Evolutionary conservation across 2,797 vertebrate genomes (phyloP).

Genomic region (Cuculus canorus): DNA sequence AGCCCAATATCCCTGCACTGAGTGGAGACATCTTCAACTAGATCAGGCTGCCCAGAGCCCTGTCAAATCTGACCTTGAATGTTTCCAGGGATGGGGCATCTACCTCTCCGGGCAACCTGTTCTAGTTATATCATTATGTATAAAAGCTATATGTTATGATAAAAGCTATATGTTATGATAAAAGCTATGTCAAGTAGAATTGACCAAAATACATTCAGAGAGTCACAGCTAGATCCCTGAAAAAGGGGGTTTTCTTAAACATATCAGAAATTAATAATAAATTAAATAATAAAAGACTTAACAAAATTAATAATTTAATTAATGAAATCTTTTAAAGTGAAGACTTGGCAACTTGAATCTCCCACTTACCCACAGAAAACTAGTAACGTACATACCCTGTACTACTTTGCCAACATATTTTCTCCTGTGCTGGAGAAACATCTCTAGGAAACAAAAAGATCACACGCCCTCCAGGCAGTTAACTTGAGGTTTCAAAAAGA

Average conservation of each 20-base stretch:
- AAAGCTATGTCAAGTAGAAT: not conserved
- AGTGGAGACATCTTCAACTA: not conserved
- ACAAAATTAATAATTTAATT: too few relatives aligned
- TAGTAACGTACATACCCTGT: not conserved
- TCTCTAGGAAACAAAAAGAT: not conserved
- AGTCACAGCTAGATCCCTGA: not conserved
- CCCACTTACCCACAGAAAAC: not conserved
- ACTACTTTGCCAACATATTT: not conserved
- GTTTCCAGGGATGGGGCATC: not conserved
- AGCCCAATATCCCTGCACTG: not conserved
- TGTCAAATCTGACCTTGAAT: accelerated
- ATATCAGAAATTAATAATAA: too few relatives aligned
- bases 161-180: too few relatives aligned
- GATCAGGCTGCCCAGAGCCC: not conserved
- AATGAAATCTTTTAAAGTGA: not conserved
- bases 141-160: too few relatives aligned
- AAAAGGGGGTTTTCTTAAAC: not conserved
- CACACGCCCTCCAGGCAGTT: not conserved
- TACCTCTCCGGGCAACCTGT: not conserved
- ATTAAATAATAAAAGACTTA: too few relatives aligned
- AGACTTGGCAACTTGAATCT: not conserved
- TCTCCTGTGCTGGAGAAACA: not conserved
- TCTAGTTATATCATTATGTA: not conserved
- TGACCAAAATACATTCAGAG: not conserved
- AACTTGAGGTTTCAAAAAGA: not conserved